Conservation (phyloP, 1,140 invertebrate genomes). For the Papilio polyxenes region DNA sequence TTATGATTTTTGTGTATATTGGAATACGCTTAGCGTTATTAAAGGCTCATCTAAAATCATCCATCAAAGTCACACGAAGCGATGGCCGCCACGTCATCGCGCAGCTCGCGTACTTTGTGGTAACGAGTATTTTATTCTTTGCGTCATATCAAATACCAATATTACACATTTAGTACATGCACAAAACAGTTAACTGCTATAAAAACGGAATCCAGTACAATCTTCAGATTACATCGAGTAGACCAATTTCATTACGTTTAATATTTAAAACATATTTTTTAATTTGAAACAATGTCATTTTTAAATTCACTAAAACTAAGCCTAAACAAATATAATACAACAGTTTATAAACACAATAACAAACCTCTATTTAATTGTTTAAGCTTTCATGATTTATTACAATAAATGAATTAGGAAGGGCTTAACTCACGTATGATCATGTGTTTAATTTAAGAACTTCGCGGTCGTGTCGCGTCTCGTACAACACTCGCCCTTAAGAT, state of each 20-base stretch:
- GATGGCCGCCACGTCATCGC: background rate
- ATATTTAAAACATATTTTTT: background rate
- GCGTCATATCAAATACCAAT: background rate
- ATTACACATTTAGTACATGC: background rate
- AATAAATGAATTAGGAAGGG: too few species aligned
- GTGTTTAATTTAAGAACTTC: too few species aligned
- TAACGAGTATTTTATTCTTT: background rate
- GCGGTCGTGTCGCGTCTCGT: too few species aligned
- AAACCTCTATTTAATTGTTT: too few species aligned
- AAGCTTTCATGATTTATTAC: too few species aligned
- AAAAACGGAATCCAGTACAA: background rate
- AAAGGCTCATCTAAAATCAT: background rate
- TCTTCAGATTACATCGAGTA: background rate
- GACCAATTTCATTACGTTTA: background rate
- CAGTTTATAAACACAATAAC: too few species aligned
- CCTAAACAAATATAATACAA: background rate
- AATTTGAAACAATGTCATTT: background rate
- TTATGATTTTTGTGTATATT: background rate
- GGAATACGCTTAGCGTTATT: background rate
- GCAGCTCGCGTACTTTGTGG: background rate
- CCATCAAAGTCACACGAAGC: background rate
- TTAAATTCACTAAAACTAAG: background rate
- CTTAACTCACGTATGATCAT: too few species aligned
- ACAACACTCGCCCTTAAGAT: too few species aligned
- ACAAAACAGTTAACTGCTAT: background rate